Conservation (phyloP, 2,113 vertebrate genomes). For the Psilopsiagon aymara region DNA sequence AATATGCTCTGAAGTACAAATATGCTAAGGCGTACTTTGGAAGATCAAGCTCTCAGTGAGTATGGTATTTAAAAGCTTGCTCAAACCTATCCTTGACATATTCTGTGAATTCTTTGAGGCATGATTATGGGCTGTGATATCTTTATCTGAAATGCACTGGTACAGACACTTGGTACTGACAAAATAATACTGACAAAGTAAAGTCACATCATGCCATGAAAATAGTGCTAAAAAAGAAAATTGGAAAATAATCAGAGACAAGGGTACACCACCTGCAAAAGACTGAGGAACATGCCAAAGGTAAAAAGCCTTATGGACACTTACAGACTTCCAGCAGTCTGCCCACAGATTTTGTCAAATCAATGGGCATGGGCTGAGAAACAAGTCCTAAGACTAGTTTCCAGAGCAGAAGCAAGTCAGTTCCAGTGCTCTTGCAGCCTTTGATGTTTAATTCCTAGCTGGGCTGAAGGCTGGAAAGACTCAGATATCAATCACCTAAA, state of each 20-base stretch:
- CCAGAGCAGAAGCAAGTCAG: not conserved
- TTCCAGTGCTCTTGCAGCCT: not conserved
- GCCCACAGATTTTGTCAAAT: not conserved
- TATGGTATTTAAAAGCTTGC: not conserved
- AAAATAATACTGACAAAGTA: not conserved
- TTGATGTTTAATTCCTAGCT: not conserved
- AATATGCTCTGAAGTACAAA: not conserved
- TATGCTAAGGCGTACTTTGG: not conserved
- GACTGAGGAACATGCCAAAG: not conserved
- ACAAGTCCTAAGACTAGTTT: not conserved
- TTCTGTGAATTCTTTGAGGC: not conserved
- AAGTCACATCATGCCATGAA: not conserved
- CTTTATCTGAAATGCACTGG: not conserved
- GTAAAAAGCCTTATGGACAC: not conserved
- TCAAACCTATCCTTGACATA: not conserved
- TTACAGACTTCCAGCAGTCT: not conserved
- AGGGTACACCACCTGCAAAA: not conserved
- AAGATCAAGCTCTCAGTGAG: not conserved
- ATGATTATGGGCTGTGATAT: not conserved
- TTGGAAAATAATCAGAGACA: not conserved
- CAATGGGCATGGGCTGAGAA: not conserved
- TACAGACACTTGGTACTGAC: not conserved
- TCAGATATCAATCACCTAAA: not conserved
- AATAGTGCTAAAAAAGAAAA: not conserved
- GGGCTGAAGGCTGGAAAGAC: not conserved